phyloP scores from a whole-genome alignment of 2,797 vertebrate genomes.

The Enteromius treurensis region DNA sequence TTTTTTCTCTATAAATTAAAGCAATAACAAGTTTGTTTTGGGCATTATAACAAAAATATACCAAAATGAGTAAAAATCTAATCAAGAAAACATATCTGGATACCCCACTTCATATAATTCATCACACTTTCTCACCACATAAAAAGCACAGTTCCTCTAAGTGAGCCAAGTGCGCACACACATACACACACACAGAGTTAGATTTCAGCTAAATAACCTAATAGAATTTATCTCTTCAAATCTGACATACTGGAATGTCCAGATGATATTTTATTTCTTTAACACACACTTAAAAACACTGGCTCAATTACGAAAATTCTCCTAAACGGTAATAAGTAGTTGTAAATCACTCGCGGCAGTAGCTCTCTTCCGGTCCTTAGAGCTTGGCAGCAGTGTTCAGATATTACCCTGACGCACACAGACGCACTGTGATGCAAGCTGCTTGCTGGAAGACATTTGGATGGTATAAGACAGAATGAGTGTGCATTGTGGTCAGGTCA shows the following conservation, averaged over 20 bases:
- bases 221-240: constrained; percentile 20
- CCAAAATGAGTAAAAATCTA: background rate
- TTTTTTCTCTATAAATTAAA: background rate
- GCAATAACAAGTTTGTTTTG: background rate
- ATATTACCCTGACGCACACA: constrained; percentile 67
- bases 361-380: constrained; percentile 68
- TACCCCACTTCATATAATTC: background rate
- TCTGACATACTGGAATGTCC: constrained; percentile 29
- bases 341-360: constrained; percentile 71
- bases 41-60: background rate
- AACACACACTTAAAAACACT: constrained; percentile 33
- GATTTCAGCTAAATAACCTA: constrained; percentile 4
- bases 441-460: constrained; percentile 48
- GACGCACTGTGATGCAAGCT: constrained; percentile 46
- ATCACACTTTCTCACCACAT: constrained; percentile 17
- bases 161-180: constrained; percentile 32
- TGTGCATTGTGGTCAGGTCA: constrained; percentile 31
- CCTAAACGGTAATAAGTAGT: constrained; percentile 51
- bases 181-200: constrained; percentile 25
- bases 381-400: constrained; percentile 60
- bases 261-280: constrained; percentile 42
- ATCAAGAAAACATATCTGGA: background rate
- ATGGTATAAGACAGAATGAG: constrained; percentile 53
- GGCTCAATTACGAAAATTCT: constrained; percentile 48
- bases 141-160: constrained; percentile 42